phyloP scores from a whole-genome alignment of 23 tunicate genomes.

The Botrylloides violaceus region DNA sequence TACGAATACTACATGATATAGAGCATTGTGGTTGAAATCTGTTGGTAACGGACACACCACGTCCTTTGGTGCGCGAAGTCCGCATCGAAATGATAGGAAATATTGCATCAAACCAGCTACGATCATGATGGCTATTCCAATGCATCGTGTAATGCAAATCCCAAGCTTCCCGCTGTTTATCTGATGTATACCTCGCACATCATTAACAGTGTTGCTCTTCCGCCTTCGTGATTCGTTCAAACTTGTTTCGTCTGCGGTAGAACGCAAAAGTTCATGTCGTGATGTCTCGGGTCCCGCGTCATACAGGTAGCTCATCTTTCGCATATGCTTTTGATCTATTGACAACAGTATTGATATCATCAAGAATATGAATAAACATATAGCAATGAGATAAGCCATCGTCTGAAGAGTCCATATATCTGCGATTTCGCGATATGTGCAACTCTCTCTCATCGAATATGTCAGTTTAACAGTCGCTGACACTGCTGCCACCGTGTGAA shows the following conservation, averaged over 20 bases:
- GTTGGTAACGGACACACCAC: background rate
- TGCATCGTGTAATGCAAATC: background rate
- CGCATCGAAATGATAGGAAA: background rate
- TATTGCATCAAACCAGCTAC: background rate
- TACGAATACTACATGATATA: background rate
- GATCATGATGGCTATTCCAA: background rate
- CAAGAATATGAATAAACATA: background rate
- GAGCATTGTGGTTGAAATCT: background rate
- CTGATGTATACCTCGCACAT: too few species aligned
- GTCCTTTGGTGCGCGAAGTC: background rate
- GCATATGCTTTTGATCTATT: background rate
- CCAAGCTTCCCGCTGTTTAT: background rate
- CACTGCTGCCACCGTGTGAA: background rate
- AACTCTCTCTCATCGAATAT: background rate
- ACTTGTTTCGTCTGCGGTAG: background rate
- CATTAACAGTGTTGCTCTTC: too few species aligned
- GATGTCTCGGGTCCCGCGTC: background rate
- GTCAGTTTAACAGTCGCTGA: background rate
- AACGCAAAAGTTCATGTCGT: background rate
- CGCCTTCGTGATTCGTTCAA: too few species aligned
- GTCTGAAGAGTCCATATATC: background rate
- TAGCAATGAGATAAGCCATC: background rate
- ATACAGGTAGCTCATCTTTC: background rate
- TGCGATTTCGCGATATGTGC: background rate
- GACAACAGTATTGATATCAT: background rate